Evolutionary conservation across 2,113 vertebrate genomes (phyloP), one percentile per base, ranked within the genome.

Genomic region (Ptyas mucosa): DNA sequence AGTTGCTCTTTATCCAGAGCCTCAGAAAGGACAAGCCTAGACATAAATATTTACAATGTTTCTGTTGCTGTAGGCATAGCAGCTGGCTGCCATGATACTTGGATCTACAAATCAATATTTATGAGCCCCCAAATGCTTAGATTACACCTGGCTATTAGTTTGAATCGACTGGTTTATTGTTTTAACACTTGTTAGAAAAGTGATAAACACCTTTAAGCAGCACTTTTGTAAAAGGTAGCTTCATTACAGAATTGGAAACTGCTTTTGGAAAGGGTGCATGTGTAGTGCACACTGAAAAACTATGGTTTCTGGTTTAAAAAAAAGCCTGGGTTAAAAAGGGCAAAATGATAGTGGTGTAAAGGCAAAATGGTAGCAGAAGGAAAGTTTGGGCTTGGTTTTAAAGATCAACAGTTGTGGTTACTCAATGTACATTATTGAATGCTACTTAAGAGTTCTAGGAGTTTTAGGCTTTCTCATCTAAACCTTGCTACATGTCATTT

Each of bases 41-140:
- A 18, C 53, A 81, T 29, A 95, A 95, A 94, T 91, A 93, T 93
- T 94, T 95, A 55, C 26, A 69, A 26, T 93, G 34, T 81, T 90
- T 92, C 69, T 0, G 20, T 58, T 88, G 85, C 89, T 96, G 90
- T 90, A 90, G 75, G 26, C 81, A 64, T 43, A 69, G 58, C 93
- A 92, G 94, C 91, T 93, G 89, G 90, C 91, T 91, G 52, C 91
- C 87, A 53, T 14, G 15, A 69, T 90, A 94, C 87, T 93, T 81
- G 64, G 39, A 91, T 91, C 93, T 93, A 46, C 90, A 94, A 94
- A 93, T 94, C 94, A 96, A 91, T 94, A 95, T 94, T 95, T 95
- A 93, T 0, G 0, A 96, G 91, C 91, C 61, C 75, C 51, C 94
- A 91, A 95, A 94, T 89, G 88, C 93, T 94, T 55, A 58, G 69